Evolutionary conservation across 2,113 vertebrate genomes (phyloP).

Genomic region (Seriola aureovittata): DNA sequence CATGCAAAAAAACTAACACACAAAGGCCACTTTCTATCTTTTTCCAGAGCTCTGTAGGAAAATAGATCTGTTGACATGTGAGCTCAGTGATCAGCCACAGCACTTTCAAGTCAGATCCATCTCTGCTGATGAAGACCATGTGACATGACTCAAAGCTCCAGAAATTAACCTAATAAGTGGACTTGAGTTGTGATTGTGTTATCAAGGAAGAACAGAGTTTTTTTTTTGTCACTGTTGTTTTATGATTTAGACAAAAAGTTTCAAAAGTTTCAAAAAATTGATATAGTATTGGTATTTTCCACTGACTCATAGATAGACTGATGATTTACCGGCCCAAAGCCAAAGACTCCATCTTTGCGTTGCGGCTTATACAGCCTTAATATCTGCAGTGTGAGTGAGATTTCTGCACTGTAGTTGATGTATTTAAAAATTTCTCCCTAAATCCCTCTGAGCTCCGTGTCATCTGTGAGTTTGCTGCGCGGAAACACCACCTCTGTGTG

Average conservation of each 20-base stretch:
- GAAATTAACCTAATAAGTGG: background rate
- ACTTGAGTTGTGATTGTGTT: background rate
- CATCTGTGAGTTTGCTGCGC: conserved; percentile 10
- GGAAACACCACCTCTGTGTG: conserved; percentile 1
- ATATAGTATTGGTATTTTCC: too few species aligned
- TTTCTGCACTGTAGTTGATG: background rate
- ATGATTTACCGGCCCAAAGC: conserved; percentile 1
- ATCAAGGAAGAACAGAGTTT: background rate
- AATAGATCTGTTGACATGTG: too few species aligned
- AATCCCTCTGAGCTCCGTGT: conserved; percentile 13
- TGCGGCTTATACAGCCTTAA: background rate
- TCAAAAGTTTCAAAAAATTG: too few species aligned
- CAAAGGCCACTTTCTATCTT: too few species aligned
- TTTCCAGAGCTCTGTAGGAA: too few species aligned
- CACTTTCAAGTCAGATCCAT: background rate
- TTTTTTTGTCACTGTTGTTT: background rate
- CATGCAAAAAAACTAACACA: too few species aligned
- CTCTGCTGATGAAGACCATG: background rate
- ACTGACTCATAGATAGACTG: background rate
- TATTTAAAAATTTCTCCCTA: background rate
- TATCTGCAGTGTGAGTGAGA: conserved; percentile 24
- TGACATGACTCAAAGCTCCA: background rate
- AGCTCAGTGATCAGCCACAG: too few species aligned
- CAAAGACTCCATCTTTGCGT: conserved; percentile 5
- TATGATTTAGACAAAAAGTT: background rate